Evolutionary conservation across 2,113 vertebrate genomes (phyloP), one percentile per base, ranked within the genome.

Genomic region (Poecile atricapillus): DNA sequence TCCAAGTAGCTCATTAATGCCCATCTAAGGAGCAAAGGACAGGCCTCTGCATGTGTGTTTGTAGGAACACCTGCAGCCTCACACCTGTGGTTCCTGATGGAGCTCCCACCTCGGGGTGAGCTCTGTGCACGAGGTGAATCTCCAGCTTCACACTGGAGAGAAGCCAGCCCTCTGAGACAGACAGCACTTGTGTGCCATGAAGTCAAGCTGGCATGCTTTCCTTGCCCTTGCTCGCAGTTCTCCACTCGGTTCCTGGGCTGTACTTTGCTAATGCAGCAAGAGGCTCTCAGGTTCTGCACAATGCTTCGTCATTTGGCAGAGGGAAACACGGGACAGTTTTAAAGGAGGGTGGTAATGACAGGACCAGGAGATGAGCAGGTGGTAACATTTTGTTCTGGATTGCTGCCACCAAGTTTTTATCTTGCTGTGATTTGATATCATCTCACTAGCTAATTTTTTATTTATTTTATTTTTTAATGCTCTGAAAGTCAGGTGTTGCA

Each of bases 341-440:
- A 17, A 70, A 77, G 15, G 33, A 24, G 44, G 24, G 4, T 25
- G 28, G 43, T 52, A 93, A 46, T n/a, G 39, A 24, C 41, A 37
- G 31, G 47, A 37, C 35, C 41, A 71, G 52, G 73, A 87, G 60
- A 44, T 0, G 2, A 82, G 49, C 63, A 73, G 63, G 49, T 71
- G 46, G 35, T 56, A 89, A 87, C 18, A 16, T 53, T 74, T 83
- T 68, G 28, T 46, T 87, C 68, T 81, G 68, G 68, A 28, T 93
- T 49, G 28, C 35, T 82, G 87, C 64, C 80, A 71, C 39, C 16
- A 52, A 33, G 31, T 23, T 84, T 70, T 73, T 71, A 43, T 80
- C 49, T 79, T 56, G n/a, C 50, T 80, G 39, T 67, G 64, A 75
- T 83, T 95, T 81, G 77, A n/a, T 93, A 47, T 11, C 21, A 11